A percentile compares a stretch with the other conserved stretches of the same genome.
Evolutionary conservation across 2,113 vertebrate genomes (phyloP).

Genomic region (Cochlearius cochlearius): DNA sequence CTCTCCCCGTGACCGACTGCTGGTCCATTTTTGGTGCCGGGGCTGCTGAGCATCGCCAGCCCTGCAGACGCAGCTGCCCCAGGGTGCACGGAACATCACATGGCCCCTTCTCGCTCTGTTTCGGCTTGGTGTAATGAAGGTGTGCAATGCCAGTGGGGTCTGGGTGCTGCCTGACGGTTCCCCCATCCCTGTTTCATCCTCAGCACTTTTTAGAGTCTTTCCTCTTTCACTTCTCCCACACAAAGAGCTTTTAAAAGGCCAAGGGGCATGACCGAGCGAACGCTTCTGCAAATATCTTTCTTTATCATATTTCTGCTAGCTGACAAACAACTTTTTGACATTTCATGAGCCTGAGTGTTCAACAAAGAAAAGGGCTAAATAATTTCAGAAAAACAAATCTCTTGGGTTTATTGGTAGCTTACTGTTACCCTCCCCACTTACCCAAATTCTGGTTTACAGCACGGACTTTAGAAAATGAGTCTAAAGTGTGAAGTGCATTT

Average conservation of each 20-base stretch:
- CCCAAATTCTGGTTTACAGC: background rate
- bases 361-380: background rate
- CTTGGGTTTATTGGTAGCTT: background rate
- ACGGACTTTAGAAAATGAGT: background rate
- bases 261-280: background rate
- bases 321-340: background rate
- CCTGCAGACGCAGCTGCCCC: background rate
- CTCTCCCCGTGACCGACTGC: background rate
- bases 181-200: background rate
- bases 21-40: background rate
- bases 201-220: background rate
- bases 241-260: background rate
- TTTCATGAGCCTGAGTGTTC: background rate
- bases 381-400: background rate
- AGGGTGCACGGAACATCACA: rapidly evolving
- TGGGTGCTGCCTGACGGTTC: background rate
- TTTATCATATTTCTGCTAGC: background rate
- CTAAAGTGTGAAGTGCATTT: background rate
- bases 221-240: background rate
- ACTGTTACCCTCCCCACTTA: background rate
- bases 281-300: background rate
- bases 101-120: rapidly evolving
- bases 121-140: rapidly evolving
- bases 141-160: rapidly evolving
- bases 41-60: background rate